A percentile compares a stretch with the other conserved stretches of the same genome.
Evolutionary conservation across 1,140 invertebrate species (phyloP).

Genomic region (Metopolophium dirhodum): DNA sequence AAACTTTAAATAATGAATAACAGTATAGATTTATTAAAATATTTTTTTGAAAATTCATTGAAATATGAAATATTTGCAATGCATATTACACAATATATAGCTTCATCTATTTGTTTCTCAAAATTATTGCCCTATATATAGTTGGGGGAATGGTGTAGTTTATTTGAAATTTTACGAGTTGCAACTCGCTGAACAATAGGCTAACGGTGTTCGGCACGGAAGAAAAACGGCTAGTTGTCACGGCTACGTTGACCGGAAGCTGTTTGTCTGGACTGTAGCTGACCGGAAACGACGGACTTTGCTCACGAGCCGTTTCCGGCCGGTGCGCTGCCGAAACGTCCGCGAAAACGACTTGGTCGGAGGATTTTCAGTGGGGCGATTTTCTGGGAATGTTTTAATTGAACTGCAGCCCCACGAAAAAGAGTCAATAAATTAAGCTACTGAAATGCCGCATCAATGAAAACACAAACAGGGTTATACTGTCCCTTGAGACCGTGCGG

Average conservation of each 20-base stretch:
- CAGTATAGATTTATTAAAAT: neutral
- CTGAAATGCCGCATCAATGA: conserved; percentile 48
- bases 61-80: neutral
- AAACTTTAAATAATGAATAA: neutral
- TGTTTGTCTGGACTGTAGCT: conserved; percentile 47
- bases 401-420: conserved; percentile 33
- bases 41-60: neutral
- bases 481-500: conserved; percentile 33
- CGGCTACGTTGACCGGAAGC: conserved; percentile 49
- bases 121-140: neutral
- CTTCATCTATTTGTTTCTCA: neutral
- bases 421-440: conserved; percentile 48
- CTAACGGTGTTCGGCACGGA: conserved; percentile 37
- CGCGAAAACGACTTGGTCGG: conserved; percentile 21
- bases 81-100: neutral
- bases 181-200: neutral
- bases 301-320: conserved; percentile 33
- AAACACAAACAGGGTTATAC: conserved; percentile 50
- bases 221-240: conserved; percentile 54
- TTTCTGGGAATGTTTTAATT: conserved; percentile 38
- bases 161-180: conserved; percentile 39
- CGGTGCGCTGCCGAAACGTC: conserved; percentile 6
- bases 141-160: conserved; percentile 8
- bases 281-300: conserved; percentile 44
- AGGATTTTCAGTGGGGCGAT: neutral